phyloP scores from a whole-genome alignment of 1,140 invertebrate genomes.

The Drosophila littoralis region DNA sequence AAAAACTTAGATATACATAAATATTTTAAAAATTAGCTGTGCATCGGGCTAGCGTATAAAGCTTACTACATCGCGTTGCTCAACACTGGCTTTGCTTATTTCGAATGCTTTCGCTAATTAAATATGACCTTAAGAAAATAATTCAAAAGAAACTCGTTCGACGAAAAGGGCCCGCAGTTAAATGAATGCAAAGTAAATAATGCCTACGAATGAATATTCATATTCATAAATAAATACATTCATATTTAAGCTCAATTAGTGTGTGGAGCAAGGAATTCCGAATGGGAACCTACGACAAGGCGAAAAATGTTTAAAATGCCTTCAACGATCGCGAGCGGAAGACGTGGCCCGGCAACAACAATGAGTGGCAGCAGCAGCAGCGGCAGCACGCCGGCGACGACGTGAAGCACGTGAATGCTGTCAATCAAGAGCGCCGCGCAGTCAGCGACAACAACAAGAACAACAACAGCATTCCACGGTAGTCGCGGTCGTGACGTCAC shows the following conservation, averaged over 20 bases:
- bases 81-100: too few relatives aligned
- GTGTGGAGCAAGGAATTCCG: not conserved
- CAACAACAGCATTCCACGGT: conserved; percentile 25
- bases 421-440: conserved; percentile 64
- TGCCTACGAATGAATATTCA: not conserved
- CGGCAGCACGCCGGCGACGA: conserved; percentile 39
- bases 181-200: too few relatives aligned
- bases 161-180: too few relatives aligned
- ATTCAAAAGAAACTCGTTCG: too few relatives aligned
- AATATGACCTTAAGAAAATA: too few relatives aligned
- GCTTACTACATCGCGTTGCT: too few relatives aligned
- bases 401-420: conserved; percentile 80
- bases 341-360: conserved; percentile 21
- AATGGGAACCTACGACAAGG: conserved; percentile 57
- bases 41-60: too few relatives aligned
- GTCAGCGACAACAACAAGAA: not conserved
- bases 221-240: not conserved
- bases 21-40: too few relatives aligned
- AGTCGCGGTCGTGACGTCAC: conserved; percentile 62
- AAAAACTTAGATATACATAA: too few relatives aligned
- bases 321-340: conserved; percentile 20
- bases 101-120: too few relatives aligned
- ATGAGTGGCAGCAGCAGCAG: conserved; percentile 8
- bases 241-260: conserved; percentile 3
- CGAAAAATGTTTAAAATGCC: conserved; percentile 38